Base-by-base conservation (phyloP, 2,888 invertebrate species). In the Leistus spinibarbis region DNA sequence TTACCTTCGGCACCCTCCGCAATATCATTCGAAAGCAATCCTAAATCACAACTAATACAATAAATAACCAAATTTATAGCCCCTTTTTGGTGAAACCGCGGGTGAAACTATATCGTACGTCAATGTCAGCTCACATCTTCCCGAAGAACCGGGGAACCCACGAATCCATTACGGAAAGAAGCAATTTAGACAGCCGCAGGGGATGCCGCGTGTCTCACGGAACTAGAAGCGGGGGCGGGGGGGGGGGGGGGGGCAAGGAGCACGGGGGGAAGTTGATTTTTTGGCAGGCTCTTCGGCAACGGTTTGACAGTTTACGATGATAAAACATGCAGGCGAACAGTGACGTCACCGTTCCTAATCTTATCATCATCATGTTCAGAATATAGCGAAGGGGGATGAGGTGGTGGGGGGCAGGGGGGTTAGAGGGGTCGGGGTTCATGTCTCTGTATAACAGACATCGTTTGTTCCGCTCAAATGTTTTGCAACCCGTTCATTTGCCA, bases 141-240 rank as follows among this genome's bases (percentile, higher is more conserved):
- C 10, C n/a, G n/a, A n/a, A n/a, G 13, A 62, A 62, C 17, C 27
- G 16, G 27, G 20, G 57, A 16, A 64, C 24, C 64, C 13, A 3
- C 27, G 64, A 71, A 71, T 71, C 71, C 71, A 71, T 71, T 71
- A 71, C 63, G 71, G 71, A 71, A 60, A 64, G 71, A 64, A 63
- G 71, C 71, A 71, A 71, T 71, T 71, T 71, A 40, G 40, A 40
- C 40, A 40, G 40, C 40, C 40, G 40, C 40, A 40, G 13, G 40
- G 40, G 54, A 54, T 19, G 4, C 16, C n/a, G n/a, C n/a, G n/a
- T n/a, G n/a, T n/a, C n/a, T n/a, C n/a, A n/a, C n/a, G n/a, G n/a
- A n/a, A n/a, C n/a, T n/a, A n/a, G n/a, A n/a, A n/a, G n/a, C n/a
- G n/a, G n/a, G n/a, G n/a, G n/a, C n/a, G n/a, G n/a, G n/a, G n/a